A percentile compares a stretch with the other conserved stretches of the same genome.
These are phyloP conservation scores for Pristionchus maxplancki DNA, from an alignment of 2,888 invertebrate species.

Conservation along the genomic window DNA sequence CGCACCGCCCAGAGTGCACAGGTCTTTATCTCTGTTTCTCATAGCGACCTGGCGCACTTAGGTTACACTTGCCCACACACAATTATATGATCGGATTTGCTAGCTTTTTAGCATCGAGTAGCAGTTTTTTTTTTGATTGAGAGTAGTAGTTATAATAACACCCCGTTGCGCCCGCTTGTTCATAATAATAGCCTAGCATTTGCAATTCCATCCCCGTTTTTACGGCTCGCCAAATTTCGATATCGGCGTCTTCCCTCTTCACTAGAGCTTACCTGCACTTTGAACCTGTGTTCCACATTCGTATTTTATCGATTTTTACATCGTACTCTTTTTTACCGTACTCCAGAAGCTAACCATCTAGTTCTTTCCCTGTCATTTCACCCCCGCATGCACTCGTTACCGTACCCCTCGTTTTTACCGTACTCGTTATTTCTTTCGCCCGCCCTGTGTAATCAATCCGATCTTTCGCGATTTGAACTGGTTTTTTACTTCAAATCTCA, in stretches of 20 bases:
- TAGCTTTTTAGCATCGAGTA: neutral
- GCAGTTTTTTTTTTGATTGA: neutral
- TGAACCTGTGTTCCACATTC: neutral
- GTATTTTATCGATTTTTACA: no score
- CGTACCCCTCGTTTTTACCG: neutral
- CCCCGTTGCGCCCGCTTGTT: neutral
- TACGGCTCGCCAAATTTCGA: neutral
- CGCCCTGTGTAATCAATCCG: neutral
- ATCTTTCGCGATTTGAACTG: neutral
- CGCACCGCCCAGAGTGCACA: neutral
- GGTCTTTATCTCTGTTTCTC: neutral
- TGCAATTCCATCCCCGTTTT: neutral
- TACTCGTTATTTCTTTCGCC: neutral
- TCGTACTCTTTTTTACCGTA: no score
- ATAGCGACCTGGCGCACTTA: neutral
- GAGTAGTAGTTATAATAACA: neutral
- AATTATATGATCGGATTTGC: neutral
- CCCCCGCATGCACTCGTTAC: neutral
- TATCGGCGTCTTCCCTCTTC: neutral
- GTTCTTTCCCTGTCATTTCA: neutral
- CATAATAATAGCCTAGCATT: neutral
- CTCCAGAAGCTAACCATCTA: neutral
- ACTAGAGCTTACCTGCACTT: neutral
- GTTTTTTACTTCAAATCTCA: neutral
- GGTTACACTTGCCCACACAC: neutral